A percentile compares a stretch with the other conserved stretches of the same genome.
phyloP scores from a whole-genome alignment of 2,113 vertebrate species.

The Spheniscus mendiculus region DNA sequence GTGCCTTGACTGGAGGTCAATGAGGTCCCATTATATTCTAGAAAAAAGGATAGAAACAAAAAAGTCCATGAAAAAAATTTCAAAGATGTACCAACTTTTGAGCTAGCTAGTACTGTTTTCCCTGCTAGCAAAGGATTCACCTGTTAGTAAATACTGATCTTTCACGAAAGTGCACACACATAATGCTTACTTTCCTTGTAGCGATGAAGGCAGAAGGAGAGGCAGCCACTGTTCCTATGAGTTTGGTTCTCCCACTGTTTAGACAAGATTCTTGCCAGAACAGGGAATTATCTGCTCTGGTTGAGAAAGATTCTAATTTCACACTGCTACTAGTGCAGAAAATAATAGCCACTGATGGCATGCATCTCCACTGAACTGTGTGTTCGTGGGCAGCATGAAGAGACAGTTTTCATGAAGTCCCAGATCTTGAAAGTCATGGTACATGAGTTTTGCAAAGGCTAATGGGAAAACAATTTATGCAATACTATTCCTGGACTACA shows the following conservation, averaged over 20 bases:
- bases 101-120: neutral
- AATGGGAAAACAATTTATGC: neutral
- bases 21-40: neutral
- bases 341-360: neutral
- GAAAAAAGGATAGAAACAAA: neutral
- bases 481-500: neutral
- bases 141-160: neutral
- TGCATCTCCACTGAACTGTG: neutral
- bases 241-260: neutral
- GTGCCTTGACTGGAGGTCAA: neutral
- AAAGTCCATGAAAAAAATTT: neutral
- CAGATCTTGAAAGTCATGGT: neutral
- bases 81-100: neutral
- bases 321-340: neutral
- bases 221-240: neutral
- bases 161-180: neutral
- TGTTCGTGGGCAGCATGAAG: neutral
- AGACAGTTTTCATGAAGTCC: neutral
- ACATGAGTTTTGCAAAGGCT: neutral
- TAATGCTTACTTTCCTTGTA: neutral
- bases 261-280: neutral
- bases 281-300: neutral
- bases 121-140: neutral
- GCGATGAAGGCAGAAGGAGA: neutral
- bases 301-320: neutral